Base-by-base conservation (phyloP, 2,113 vertebrate species). In the Rhinolophus sinicus region DNA sequence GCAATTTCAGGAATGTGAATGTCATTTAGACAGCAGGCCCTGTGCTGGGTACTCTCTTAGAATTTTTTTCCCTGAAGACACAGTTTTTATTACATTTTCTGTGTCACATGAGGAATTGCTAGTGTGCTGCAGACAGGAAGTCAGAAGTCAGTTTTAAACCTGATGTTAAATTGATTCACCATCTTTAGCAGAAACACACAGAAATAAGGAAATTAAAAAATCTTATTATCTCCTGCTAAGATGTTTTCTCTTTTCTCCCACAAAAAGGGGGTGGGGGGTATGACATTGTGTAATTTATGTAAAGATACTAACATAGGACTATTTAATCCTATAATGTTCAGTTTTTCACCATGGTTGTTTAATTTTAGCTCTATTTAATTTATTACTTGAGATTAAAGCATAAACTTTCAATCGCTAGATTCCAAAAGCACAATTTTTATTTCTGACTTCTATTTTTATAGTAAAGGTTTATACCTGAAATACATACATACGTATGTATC, bases 1-100 rank as follows among this genome's bases (percentile, higher is more conserved):
- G 96, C 62, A 72, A 76, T 77, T 94, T 93, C 95, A 96, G 54
- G 44, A 87, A 94, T 64, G 21, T 77, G 22, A 95, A 89, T 12
- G 16, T 86, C 92, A 3, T 86, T 96, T 73, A 30, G n/a, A 83
- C 69, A 76, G 28, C 13, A 94, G 33, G 15, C 18, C 69, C 16
- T 87, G 30, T 58, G 67, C 81, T 47, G 30, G 19, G 60, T 95
- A 69, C 62, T 72, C 44, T 85, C 47, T 88, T 56, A 94, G 12
- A 95, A 67, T 93, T 40, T 19, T 44, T 90, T 95, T 69, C 86
- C 52, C 56, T 50, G 54, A 58, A 10, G 0, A 76, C 70, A 95
- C 2, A 5, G 35, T 19, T n/a, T 84, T 85, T 58, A 81, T 88
- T 82, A 70, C 33, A 38, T 8, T 80, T 33, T 82, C 2, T 9